Evolutionary conservation across 1,140 invertebrate genomes (phyloP), one percentile per base, ranked within the genome.

Genomic region (Papilio polytes): DNA sequence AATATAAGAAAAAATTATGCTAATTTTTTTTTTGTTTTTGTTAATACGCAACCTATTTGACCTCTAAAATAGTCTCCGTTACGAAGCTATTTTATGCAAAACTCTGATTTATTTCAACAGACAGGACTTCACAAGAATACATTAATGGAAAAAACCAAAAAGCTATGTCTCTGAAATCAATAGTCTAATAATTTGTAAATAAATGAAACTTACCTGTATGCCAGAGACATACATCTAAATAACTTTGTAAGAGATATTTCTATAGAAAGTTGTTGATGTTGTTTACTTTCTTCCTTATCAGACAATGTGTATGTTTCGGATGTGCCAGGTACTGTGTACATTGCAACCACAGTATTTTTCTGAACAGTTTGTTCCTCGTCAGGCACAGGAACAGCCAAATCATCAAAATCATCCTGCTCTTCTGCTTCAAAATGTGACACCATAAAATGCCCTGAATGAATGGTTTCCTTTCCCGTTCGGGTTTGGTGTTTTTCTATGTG

Each of bases 391-490:
- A 98, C 96, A 31, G 97, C 97, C 41, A 97, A 95, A 89, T 97
- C 97, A 88, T 98, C 98, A 88, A 98, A 98, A 89, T 98, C 98
- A 89, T 98, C 98, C 91, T 98, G 98, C 36, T 97, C 97, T 92
- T 98, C 98, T 46, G 98, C 98, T 94, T 99, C 98, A 95, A 99
- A 99, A 93, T 98, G 97, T 72, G 98, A 99, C 59, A 99, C 97
- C 99, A 99, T 99, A 95, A 99, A 99, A 94, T 99, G 99, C 26
- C 99, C 99, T 87, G 98, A 99, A 93, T 99, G 99, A 87, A 99
- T 99, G 1, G 97, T 97, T 93, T 99, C 98, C 84, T 95, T 95
- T 74, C 91, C 95, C 81, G 93, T 87, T 56, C 92, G 90, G 78
- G 85, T 78, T 20, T 90, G 91, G 41, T 88, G 85, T 89, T 93